A percentile compares a stretch with the other conserved stretches of the same genome.
Evolutionary conservation across 2,113 vertebrate genomes (phyloP).

Genomic region (Merops nubicus): DNA sequence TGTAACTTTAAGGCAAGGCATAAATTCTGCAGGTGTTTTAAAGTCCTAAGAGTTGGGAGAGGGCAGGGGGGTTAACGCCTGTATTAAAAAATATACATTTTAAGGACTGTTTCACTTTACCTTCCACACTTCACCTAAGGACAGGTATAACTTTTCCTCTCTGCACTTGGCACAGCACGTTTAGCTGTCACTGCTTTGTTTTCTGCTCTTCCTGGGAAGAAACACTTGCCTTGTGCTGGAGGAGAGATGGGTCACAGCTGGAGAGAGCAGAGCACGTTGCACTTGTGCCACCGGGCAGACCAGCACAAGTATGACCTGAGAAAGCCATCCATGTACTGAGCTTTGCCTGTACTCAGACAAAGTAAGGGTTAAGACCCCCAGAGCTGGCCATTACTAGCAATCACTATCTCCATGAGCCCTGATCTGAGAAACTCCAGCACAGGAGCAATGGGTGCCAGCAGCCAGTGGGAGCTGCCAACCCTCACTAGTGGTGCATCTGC

Average conservation of each 20-base stretch:
- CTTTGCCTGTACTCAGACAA: accelerated
- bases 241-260: not conserved
- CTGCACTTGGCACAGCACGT: not conserved
- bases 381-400: not conserved
- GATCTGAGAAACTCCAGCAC: not conserved
- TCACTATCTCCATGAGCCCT: not conserved
- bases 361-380: not conserved
- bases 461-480: not conserved
- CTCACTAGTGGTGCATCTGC: not conserved
- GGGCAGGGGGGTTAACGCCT: not conserved
- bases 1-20: constrained; percentile 17
- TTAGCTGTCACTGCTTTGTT: not conserved
- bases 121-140: not conserved
- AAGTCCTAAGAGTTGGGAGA: not conserved
- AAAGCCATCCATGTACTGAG: not conserved
- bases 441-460: not conserved
- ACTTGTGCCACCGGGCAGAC: not conserved
- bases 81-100: not conserved
- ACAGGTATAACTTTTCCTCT: not conserved
- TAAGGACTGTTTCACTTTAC: not conserved
- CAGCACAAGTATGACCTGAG: too few species aligned
- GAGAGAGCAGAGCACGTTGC: not conserved
- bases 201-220: not conserved
- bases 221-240: not conserved
- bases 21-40: not conserved